Evolutionary conservation across 2,888 invertebrate genomes (phyloP).

Genomic region (Sisyra terminalis): DNA sequence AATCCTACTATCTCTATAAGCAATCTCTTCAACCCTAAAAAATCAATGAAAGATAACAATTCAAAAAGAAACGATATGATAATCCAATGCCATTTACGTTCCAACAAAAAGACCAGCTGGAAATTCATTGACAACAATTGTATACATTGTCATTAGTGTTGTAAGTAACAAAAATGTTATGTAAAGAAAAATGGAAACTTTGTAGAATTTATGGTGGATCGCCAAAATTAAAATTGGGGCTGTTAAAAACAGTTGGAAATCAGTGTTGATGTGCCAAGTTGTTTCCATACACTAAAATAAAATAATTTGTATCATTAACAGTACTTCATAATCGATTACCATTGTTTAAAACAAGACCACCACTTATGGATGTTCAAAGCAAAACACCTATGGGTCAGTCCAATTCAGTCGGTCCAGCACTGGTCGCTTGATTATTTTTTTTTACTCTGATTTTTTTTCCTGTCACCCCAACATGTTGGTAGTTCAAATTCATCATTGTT

Average conservation of each 20-base stretch:
- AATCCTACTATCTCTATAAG: constrained; percentile 4
- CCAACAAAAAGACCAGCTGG: constrained; percentile 4
- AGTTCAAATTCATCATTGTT: no score
- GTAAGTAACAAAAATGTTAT: background rate
- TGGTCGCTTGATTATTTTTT: no score
- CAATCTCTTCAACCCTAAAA: constrained; percentile 1
- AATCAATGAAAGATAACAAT: background rate
- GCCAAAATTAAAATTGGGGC: background rate
- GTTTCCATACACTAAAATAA: constrained; percentile 3
- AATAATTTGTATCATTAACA: background rate
- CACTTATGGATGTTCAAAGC: no score
- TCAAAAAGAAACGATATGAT: background rate
- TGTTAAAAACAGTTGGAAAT: constrained; percentile 2
- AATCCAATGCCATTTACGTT: background rate
- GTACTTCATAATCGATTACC: no score
- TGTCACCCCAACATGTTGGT: no score
- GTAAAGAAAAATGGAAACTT: background rate
- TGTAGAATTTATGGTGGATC: background rate
- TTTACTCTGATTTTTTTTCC: no score
- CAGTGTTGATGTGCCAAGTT: constrained; percentile 4
- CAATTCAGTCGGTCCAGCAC: no score
- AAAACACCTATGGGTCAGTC: no score
- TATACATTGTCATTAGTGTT: background rate
- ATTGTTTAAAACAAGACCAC: no score
- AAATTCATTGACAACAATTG: constrained; percentile 1